Evolutionary conservation across 35 echinoderm and acorn worm genomes (phyloP).

Genomic region (Ophiothrix spiculata): DNA sequence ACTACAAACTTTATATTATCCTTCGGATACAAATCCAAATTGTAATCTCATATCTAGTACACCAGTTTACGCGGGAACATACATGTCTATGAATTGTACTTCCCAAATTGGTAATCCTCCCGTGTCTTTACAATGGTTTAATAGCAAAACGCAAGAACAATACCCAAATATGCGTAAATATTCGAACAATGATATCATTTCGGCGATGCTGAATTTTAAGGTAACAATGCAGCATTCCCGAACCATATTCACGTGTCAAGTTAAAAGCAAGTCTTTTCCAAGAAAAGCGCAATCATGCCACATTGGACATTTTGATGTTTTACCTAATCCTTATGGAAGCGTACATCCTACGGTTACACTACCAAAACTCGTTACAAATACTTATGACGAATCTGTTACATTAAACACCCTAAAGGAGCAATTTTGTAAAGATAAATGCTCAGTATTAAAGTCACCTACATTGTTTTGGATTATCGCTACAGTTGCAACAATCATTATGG

Average conservation of each 20-base stretch:
- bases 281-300: neutral
- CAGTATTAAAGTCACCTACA: neutral
- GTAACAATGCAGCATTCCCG: neutral
- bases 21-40: neutral
- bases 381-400: neutral
- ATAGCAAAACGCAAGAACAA: neutral
- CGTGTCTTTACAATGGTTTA: neutral
- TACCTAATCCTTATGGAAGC: neutral
- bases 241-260: neutral
- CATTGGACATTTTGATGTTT: neutral
- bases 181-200: neutral
- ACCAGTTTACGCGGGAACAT: neutral
- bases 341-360: neutral
- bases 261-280: neutral
- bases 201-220: neutral
- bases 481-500: neutral
- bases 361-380: too few species aligned
- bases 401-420: neutral
- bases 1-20: neutral
- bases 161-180: neutral
- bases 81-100: neutral
- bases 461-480: neutral
- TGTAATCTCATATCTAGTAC: neutral
- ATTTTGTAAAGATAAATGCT: neutral
- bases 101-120: neutral